Conservation (phyloP, 1,140 invertebrate genomes). For the Dermatophagoides farinae region DNA sequence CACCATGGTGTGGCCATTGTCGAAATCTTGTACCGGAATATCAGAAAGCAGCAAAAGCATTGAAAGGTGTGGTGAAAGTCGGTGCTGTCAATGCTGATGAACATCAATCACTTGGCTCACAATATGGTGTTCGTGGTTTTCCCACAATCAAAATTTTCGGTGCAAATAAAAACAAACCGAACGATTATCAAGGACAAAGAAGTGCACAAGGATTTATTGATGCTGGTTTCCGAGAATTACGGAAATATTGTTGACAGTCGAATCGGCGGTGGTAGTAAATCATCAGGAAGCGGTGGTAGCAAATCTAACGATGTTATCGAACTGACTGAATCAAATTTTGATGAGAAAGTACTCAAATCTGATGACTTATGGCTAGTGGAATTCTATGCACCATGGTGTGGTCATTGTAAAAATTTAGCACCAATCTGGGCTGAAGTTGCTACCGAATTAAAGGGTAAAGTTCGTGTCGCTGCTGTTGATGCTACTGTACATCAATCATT, state of each 20-base stretch:
- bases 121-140: conserved; percentile 58
- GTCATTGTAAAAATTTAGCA: conserved; percentile 84
- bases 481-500: conserved; percentile 71
- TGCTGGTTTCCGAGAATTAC: conserved; percentile 46
- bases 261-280: conserved; percentile 31
- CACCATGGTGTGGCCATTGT: conserved; percentile 90
- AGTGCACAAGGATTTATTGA: conserved; percentile 69
- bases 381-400: conserved; percentile 92
- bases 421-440: conserved; percentile 89
- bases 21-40: conserved; percentile 87
- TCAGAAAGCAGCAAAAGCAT: conserved; percentile 72
- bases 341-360: conserved; percentile 64
- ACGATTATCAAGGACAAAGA: conserved; percentile 63
- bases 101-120: conserved; percentile 46
- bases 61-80: conserved; percentile 71
- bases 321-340: conserved; percentile 83
- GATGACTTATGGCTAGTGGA: conserved; percentile 90
- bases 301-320: conserved; percentile 55
- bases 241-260: conserved; percentile 43
- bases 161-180: conserved; percentile 59
- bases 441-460: conserved; percentile 73
- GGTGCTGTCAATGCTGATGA: conserved; percentile 91
- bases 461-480: conserved; percentile 82
- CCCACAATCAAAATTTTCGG: conserved; percentile 95
- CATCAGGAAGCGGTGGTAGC: conserved; percentile 16